These are phyloP conservation scores for Pachyramphus minor DNA, from an alignment of 2,113 vertebrate genomes.

Conservation along the genomic window DNA sequence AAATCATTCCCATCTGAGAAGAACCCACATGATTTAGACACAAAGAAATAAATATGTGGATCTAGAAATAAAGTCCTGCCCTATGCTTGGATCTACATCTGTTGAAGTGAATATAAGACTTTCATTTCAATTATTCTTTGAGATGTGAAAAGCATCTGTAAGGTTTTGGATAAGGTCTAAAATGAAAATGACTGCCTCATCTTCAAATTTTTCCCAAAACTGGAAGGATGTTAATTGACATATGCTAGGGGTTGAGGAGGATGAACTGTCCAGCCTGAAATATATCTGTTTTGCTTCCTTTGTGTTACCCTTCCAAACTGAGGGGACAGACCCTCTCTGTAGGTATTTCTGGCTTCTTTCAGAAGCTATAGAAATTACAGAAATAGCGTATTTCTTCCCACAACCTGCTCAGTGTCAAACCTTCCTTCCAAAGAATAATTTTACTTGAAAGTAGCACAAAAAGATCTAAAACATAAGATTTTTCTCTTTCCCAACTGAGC, in stretches of 20 bases:
- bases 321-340: not conserved
- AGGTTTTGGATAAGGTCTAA: not conserved
- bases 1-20: not conserved
- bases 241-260: not conserved
- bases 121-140: not conserved
- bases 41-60: not conserved
- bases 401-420: not conserved
- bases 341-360: not conserved
- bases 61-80: not conserved
- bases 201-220: not conserved
- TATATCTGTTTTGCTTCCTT: not conserved
- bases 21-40: not conserved
- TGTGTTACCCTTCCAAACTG: not conserved
- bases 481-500: not conserved
- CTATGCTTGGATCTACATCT: not conserved
- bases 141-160: not conserved
- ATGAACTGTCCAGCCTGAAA: not conserved
- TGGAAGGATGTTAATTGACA: not conserved
- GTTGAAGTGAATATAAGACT: not conserved
- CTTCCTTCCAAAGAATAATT: not conserved
- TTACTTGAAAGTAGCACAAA: not conserved
- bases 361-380: not conserved
- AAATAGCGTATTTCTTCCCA: not conserved
- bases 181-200: not conserved
- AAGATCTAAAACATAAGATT: not conserved